A percentile compares a stretch with the other conserved stretches of the same genome.
phyloP scores from a whole-genome alignment of 2,888 invertebrate species.

The Ypsolopha sequella region DNA sequence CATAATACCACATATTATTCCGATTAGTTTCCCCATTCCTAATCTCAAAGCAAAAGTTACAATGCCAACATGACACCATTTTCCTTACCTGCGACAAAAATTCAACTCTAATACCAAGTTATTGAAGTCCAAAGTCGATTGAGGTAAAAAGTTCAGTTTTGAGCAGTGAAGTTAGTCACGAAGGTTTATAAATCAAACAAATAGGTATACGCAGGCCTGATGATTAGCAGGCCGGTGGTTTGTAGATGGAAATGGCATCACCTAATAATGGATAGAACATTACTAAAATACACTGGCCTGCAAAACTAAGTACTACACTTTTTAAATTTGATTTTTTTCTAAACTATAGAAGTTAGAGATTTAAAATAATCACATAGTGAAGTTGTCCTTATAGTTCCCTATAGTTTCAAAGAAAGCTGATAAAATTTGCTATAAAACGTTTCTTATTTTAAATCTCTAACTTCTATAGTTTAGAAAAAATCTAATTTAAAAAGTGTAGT shows the following conservation, averaged over 20 bases:
- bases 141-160: constrained; percentile 53
- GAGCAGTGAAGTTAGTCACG: constrained; percentile 53
- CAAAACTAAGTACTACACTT: too few species aligned
- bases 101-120: constrained; percentile 22
- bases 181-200: constrained; percentile 53
- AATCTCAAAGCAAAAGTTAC: constrained; percentile 41
- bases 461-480: too few species aligned
- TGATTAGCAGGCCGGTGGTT: constrained; percentile 25
- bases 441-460: too few species aligned
- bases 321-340: too few species aligned
- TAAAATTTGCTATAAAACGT: too few species aligned
- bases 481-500: too few species aligned
- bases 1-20: constrained; percentile 24
- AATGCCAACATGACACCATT: constrained; percentile 52
- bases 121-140: constrained; percentile 32
- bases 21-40: constrained; percentile 55
- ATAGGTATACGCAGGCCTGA: constrained; percentile 26
- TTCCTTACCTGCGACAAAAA: constrained; percentile 19
- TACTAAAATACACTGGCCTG: too few species aligned
- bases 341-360: too few species aligned
- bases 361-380: too few species aligned
- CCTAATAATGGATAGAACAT: not conserved
- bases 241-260: constrained; percentile 3
- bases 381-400: too few species aligned
- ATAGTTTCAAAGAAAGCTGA: too few species aligned